phyloP scores from a whole-genome alignment of 2,888 invertebrate genomes.

The Troides helena region DNA sequence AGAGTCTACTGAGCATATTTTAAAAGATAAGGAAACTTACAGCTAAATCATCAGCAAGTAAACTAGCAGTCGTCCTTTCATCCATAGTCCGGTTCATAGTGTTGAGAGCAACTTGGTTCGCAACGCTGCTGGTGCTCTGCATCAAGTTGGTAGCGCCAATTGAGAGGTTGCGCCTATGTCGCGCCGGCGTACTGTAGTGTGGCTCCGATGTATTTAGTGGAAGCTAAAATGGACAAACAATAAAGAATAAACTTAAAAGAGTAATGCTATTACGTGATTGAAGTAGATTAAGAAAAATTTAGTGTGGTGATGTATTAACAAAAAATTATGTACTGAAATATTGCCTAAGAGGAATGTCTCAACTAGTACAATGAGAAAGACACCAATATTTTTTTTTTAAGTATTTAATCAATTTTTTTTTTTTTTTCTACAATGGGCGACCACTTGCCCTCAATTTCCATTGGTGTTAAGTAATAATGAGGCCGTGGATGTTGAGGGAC shows the following conservation, averaged over 20 bases:
- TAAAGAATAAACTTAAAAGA: constrained; percentile 35
- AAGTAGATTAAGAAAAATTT: no score
- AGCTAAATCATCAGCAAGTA: constrained; percentile 82
- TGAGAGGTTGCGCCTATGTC: constrained; percentile 72
- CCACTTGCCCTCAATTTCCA: no score
- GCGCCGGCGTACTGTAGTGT: constrained; percentile 75
- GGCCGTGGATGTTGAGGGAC: no score
- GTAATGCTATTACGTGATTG: not conserved
- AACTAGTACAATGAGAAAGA: no score
- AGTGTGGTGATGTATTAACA: no score
- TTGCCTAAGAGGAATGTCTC: no score
- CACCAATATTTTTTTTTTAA: no score
- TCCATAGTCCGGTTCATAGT: constrained; percentile 81
- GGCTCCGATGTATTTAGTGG: constrained; percentile 66
- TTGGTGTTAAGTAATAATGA: no score
- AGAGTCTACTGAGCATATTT: no score
- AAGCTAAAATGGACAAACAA: constrained; percentile 35
- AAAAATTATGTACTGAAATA: no score
- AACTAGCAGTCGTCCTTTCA: constrained; percentile 77
- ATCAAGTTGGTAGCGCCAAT: constrained; percentile 72
- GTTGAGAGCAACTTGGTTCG: constrained; percentile 53
- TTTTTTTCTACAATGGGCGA: no score
- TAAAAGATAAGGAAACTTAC: constrained; percentile 47
- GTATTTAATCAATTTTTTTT: no score
- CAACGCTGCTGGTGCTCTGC: constrained; percentile 51